Conservation (phyloP, 2,113 vertebrate genomes). For the Tympanuchus pallidicinctus region DNA sequence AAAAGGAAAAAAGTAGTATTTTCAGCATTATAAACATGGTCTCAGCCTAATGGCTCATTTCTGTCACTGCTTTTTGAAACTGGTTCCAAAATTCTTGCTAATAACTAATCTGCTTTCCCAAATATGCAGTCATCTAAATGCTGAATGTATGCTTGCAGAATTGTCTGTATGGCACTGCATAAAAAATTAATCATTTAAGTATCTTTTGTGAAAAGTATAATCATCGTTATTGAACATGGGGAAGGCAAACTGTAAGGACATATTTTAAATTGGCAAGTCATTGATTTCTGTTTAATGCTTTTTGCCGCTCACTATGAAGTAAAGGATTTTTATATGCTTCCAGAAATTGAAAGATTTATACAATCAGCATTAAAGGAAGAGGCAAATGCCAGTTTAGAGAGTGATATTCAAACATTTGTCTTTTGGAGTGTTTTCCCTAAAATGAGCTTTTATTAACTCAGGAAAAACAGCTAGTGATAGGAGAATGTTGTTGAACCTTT, state of each 20-base stretch:
- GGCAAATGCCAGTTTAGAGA: slow-evolving; percentile 45
- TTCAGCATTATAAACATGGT: slow-evolving; percentile 1
- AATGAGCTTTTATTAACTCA: slow-evolving; percentile 77
- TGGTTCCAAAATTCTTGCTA: slow-evolving; percentile 15
- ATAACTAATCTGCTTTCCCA: not conserved
- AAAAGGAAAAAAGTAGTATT: not conserved
- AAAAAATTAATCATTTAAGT: slow-evolving; percentile 31
- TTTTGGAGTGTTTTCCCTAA: slow-evolving; percentile 48
- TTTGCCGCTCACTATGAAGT: slow-evolving; percentile 18
- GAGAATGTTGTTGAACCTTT: slow-evolving; percentile 69
- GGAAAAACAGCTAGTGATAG: slow-evolving; percentile 62
- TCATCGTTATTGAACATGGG: not conserved
- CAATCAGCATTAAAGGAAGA: slow-evolving; percentile 70
- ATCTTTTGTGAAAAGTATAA: slow-evolving; percentile 12
- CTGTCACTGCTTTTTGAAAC: not conserved
- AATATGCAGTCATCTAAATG: slow-evolving; percentile 10
- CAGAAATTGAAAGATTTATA: slow-evolving; percentile 51
- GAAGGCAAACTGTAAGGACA: slow-evolving; percentile 36
- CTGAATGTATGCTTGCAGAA: not conserved
- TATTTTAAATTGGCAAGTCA: slow-evolving; percentile 54
- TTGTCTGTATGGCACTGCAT: not conserved
- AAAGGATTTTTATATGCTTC: slow-evolving; percentile 8
- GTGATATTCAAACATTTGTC: slow-evolving; percentile 71
- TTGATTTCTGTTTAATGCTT: slow-evolving; percentile 58
- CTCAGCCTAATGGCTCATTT: not conserved